phyloP scores from a whole-genome alignment of 2,797 vertebrate genomes.

The Gephyroberyx darwinii region DNA sequence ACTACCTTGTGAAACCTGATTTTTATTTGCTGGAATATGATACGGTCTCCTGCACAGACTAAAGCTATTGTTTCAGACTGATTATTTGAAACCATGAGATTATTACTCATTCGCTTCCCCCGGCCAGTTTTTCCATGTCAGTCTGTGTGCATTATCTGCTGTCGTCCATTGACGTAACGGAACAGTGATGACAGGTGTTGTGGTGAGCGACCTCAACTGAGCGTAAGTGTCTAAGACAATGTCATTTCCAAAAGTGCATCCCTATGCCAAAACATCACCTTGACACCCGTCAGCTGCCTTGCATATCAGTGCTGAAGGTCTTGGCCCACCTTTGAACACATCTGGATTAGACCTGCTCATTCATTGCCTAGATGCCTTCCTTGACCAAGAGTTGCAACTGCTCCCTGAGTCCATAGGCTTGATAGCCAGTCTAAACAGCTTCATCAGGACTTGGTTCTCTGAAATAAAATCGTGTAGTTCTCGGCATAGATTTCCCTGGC shows the following conservation, averaged over 20 bases:
- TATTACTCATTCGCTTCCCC: constrained; percentile 30
- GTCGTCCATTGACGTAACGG: constrained; percentile 61
- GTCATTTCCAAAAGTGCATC: constrained; percentile 61
- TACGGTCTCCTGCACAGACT: not conserved
- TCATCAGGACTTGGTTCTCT: constrained; percentile 25
- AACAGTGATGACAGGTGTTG: constrained; percentile 69
- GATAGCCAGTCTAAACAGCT: constrained; percentile 42
- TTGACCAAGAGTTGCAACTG: constrained; percentile 2
- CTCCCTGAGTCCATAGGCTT: constrained; percentile 19
- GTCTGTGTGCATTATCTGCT: constrained; percentile 32
- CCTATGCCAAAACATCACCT: constrained; percentile 40
- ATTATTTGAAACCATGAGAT: constrained; percentile 28
- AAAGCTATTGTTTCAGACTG: not conserved
- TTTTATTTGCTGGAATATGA: not conserved
- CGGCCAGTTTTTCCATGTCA: constrained; percentile 45
- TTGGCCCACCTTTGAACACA: constrained; percentile 42
- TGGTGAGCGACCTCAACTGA: constrained; percentile 50
- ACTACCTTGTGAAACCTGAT: not conserved
- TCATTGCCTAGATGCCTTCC: constrained; percentile 38
- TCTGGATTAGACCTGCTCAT: constrained; percentile 48
- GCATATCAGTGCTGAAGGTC: constrained; percentile 5
- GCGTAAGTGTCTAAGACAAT: constrained; percentile 44
- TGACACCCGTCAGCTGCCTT: constrained; percentile 43
- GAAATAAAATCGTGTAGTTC: constrained; percentile 42
- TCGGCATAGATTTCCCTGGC: not conserved